Evolutionary conservation across 2,888 invertebrate genomes (phyloP).

Genomic region (Lymantria monacha): DNA sequence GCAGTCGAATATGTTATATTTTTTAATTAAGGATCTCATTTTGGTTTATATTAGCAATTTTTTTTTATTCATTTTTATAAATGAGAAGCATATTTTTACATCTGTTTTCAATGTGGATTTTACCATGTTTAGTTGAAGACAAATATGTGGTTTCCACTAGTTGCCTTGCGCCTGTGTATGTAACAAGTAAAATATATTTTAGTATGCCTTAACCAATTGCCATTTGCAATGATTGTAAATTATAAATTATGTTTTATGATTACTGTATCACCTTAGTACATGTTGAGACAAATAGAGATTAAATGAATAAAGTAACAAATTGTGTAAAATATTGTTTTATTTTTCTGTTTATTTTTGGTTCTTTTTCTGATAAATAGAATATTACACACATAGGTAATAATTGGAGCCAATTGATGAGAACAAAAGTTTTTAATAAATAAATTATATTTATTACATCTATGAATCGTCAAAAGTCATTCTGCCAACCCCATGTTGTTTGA

Average conservation of each 20-base stretch:
- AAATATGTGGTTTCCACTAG: conserved; percentile 19
- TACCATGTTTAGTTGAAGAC: conserved; percentile 15
- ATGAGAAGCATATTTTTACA: conserved; percentile 15
- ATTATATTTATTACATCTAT: conserved; percentile 15
- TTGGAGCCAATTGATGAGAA: conserved; percentile 10
- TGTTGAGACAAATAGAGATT: conserved; percentile 69
- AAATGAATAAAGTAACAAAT: conserved; percentile 72
- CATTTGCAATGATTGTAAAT: conserved; percentile 72
- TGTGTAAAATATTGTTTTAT: conserved; percentile 65
- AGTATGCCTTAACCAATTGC: conserved; percentile 72
- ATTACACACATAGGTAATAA: conserved; percentile 7
- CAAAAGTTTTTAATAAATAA: conserved; percentile 21
- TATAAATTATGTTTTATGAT: conserved; percentile 57
- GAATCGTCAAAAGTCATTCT: conserved; percentile 96
- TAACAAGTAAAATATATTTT: conserved; percentile 31
- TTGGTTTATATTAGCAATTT: conserved; percentile 24
- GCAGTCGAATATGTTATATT: conserved; percentile 30
- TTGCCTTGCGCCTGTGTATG: conserved; percentile 47
- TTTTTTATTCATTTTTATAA: conserved; percentile 27
- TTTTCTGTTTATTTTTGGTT: conserved; percentile 44
- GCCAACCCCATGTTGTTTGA: conserved; percentile 94
- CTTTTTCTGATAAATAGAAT: conserved; percentile 9
- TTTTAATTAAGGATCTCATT: conserved; percentile 41
- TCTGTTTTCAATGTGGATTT: conserved; percentile 3
- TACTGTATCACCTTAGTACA: conserved; percentile 59